phyloP scores from a whole-genome alignment of 2,797 vertebrate species.

The Pelochelys cantorii region DNA sequence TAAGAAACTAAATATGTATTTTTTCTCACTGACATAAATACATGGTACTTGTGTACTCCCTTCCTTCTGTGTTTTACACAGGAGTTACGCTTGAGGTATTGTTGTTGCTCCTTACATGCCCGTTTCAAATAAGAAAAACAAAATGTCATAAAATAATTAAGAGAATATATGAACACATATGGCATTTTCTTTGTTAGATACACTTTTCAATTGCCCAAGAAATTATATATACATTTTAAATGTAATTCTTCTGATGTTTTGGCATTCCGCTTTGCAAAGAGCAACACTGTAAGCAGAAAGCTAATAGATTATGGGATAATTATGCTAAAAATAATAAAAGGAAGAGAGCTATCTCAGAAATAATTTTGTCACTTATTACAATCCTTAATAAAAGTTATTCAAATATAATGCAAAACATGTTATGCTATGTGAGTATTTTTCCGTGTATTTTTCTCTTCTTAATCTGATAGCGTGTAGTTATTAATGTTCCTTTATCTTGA shows the following conservation, averaged over 20 bases:
- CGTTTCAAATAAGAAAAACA: background rate
- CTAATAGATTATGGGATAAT: background rate
- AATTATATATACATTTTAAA: background rate
- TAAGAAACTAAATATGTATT: background rate
- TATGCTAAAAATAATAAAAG: background rate
- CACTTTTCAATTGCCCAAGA: background rate
- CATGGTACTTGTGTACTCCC: background rate
- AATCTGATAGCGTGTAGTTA: background rate
- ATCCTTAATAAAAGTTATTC: background rate
- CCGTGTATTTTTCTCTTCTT: background rate
- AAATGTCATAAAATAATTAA: background rate
- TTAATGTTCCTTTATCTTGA: background rate
- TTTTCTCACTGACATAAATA: background rate
- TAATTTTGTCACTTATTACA: background rate
- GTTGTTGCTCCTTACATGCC: background rate
- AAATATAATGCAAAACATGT: background rate
- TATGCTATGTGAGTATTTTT: background rate
- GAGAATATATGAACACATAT: background rate
- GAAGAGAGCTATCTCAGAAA: background rate
- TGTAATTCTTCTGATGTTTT: background rate
- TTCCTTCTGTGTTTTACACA: background rate
- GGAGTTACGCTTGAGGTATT: background rate
- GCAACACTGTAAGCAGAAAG: background rate
- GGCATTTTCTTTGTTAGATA: background rate
- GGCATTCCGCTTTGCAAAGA: background rate